phyloP scores from a whole-genome alignment of 2,113 vertebrate species.

The Bombycilla garrulus region DNA sequence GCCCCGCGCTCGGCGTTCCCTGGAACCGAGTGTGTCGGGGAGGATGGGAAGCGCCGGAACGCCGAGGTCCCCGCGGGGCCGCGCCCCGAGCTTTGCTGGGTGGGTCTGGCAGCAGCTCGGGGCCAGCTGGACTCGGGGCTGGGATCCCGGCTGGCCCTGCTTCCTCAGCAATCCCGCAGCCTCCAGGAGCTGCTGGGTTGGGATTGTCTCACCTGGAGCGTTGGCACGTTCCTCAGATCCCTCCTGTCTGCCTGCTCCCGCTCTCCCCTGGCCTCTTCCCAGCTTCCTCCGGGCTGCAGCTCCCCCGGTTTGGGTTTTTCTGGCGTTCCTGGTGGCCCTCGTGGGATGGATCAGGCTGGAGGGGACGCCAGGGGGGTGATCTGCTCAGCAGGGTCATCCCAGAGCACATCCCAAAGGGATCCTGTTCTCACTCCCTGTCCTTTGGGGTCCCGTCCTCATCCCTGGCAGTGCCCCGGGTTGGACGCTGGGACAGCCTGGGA shows the following conservation, averaged over 20 bases:
- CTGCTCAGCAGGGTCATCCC: neutral
- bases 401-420: neutral
- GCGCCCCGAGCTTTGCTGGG: neutral
- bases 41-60: neutral
- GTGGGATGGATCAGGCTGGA: neutral
- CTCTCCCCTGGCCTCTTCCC: neutral
- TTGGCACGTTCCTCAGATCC: accelerated
- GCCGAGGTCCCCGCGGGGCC: neutral
- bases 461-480: neutral
- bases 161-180: neutral
- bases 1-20: neutral
- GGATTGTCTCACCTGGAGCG: neutral
- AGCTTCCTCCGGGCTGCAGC: neutral
- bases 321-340: accelerated
- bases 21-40: neutral
- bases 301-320: neutral
- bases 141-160: neutral
- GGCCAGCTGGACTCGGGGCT: neutral
- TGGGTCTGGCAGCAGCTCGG: neutral
- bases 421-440: neutral
- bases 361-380: neutral
- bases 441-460: neutral
- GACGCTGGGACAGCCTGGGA: neutral
- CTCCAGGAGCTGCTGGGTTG: neutral
- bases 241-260: neutral